These are phyloP conservation scores for Protobothrops flavoviridis DNA, from an alignment of 2,113 vertebrate genomes.

Conservation along the genomic window DNA sequence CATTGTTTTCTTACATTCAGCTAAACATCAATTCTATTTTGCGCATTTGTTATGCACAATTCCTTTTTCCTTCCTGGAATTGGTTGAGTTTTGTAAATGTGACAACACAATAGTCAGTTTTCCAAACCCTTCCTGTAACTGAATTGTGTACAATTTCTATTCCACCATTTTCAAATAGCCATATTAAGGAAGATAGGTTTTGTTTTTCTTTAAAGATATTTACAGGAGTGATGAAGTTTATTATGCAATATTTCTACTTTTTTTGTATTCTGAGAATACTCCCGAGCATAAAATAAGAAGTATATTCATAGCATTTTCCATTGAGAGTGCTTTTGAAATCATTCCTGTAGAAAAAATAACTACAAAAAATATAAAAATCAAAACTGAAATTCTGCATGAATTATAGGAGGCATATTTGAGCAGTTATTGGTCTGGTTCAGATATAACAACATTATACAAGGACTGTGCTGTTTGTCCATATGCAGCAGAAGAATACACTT, in stretches of 20 bases:
- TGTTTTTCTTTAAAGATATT: constrained; percentile 59
- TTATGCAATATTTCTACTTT: constrained; percentile 1
- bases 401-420: background rate
- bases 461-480: background rate
- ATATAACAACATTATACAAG: background rate
- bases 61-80: fast-evolving
- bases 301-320: background rate
- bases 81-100: background rate
- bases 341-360: background rate
- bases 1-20: background rate
- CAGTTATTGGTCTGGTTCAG: background rate
- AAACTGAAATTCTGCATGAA: background rate
- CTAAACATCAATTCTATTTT: background rate
- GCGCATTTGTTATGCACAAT: background rate
- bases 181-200: constrained; percentile 57
- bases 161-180: constrained; percentile 63
- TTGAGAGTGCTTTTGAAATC: background rate
- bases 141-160: constrained; percentile 46
- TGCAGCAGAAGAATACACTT: background rate
- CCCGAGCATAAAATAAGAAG: background rate
- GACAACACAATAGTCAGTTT: background rate
- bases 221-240: constrained; percentile 47
- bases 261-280: fast-evolving
- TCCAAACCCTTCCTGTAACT: constrained; percentile 13
- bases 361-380: background rate